Conservation (phyloP, 2,113 vertebrate species). For the Rhineura floridana region DNA sequence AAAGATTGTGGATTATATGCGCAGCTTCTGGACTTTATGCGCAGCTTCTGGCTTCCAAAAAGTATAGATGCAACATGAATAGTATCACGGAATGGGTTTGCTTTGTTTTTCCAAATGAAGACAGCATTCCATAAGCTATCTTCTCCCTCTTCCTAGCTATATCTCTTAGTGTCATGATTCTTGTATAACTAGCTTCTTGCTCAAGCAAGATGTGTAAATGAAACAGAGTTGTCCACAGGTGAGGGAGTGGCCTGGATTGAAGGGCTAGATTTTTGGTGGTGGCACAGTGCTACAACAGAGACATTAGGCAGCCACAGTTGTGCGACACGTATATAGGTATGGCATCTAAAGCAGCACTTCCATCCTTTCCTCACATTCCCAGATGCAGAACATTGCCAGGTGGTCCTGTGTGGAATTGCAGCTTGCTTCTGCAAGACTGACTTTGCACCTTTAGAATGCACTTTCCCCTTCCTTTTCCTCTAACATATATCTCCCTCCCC, state of each 20-base stretch:
- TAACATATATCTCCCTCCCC: no score
- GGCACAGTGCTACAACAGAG: neutral
- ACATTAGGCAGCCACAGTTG: neutral
- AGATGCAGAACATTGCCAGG: neutral
- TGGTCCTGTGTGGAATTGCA: neutral
- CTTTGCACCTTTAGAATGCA: accelerated
- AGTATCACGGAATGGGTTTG: neutral
- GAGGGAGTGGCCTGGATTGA: neutral
- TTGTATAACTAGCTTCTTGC: neutral
- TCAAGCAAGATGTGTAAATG: neutral
- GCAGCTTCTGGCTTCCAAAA: neutral
- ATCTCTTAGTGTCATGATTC: neutral
- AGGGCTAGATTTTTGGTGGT: neutral
- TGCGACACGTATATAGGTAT: neutral
- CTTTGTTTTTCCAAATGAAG: neutral
- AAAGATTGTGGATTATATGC: neutral
- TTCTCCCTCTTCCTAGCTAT: neutral
- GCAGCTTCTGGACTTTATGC: no score
- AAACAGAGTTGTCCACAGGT: neutral
- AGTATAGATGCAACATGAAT: neutral
- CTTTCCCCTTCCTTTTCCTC: neutral
- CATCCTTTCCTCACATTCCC: neutral
- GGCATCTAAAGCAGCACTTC: neutral
- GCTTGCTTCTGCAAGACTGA: neutral
- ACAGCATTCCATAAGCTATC: neutral